phyloP scores from a whole-genome alignment of 2,888 invertebrate genomes.

The Lottia gigantea region DNA sequence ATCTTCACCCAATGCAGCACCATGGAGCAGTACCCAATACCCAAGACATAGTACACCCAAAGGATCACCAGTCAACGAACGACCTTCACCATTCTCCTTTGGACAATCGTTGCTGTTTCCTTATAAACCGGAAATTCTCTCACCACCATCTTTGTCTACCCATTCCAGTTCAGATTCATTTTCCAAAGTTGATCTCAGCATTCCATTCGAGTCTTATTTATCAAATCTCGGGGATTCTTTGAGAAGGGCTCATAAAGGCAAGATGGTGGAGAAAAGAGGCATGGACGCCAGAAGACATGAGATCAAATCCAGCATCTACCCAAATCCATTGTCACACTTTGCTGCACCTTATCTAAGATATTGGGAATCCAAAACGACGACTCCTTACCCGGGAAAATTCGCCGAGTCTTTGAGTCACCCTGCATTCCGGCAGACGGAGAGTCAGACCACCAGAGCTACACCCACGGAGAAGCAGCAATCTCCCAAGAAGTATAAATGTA shows the following conservation, averaged over 20 bases:
- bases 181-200: neutral
- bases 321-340: neutral
- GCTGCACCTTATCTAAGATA: neutral
- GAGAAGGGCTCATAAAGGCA: neutral
- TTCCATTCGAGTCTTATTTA: neutral
- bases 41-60: neutral
- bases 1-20: neutral
- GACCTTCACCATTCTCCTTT: neutral
- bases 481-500: slow-evolving; percentile 70
- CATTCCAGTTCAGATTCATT: neutral
- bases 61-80: neutral
- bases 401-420: neutral
- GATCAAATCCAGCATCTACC: neutral
- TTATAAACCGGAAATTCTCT: neutral
- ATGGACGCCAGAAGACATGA: neutral
- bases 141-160: neutral
- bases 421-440: neutral
- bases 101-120: slow-evolving; percentile 1
- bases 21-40: neutral
- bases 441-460: slow-evolving; percentile 10
- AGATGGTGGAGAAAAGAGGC: neutral
- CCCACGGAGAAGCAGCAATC: slow-evolving; percentile 48
- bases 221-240: neutral
- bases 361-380: neutral
- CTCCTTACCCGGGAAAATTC: neutral